Evolutionary conservation across 2,797 vertebrate genomes (phyloP), one percentile per base, ranked within the genome.

Genomic region (Simalia tracyae): DNA sequence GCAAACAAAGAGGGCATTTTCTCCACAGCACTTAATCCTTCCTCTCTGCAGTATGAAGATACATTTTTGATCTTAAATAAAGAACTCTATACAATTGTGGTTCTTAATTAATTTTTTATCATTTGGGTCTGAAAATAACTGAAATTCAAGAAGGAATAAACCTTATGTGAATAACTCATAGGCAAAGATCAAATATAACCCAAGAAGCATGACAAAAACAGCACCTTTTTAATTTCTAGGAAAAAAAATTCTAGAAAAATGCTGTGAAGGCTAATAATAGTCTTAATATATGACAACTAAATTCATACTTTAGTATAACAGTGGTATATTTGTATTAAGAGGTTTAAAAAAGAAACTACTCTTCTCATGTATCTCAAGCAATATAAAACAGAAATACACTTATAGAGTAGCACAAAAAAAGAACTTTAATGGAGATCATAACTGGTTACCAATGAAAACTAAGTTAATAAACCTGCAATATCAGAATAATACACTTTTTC

Each of bases 41-140:
- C 36, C 28, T 84, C 89, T 59, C 26, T 6, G 7, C 4, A n/a
- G 31, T 42, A 36, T 59, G 68, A 59, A 76, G 31, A 81, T 22
- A 76, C n/a, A 28, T 90, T 63, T 90, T 46, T 84, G 57, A 90
- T 84, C 66, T 59, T 76, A 89, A 19, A 57, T 36, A 72, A 88
- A 56, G 9, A 68, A 19, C 17, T 76, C 72, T 42, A 76, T 42
- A 76, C 42, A 42, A 42, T 76, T 22, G 4, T 17, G 31, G 42
- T 76, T 76, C 72, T 76, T 42, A 76, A 76, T 42, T 42, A 42
- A 1, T 0, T 76, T 50, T 61, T 61, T 36, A 63, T 17, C 2
- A 31, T 19, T 14, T 61, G 24, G 3, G 11, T 60, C 57, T 81
- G 36, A 72, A 72, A 50, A 56, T 8, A 57, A 42, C 19, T 68